phyloP scores from a whole-genome alignment of 2,113 vertebrate species.

The Hypanus sabinus region DNA sequence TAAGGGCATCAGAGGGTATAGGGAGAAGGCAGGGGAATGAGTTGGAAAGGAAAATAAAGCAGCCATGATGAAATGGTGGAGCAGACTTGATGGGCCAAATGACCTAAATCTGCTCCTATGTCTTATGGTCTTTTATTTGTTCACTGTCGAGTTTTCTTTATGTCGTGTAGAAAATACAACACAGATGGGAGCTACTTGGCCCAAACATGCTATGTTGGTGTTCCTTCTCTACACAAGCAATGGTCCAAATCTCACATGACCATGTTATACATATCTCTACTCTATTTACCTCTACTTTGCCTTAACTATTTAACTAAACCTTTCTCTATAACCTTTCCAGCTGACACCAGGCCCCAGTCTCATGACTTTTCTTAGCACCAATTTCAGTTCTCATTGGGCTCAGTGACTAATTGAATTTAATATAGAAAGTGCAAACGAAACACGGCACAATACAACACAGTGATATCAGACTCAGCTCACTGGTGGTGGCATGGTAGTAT shows the following conservation, averaged over 20 bases:
- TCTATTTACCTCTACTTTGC: background rate
- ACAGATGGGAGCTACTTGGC: background rate
- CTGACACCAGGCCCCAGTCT: background rate
- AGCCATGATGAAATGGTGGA: too few species aligned
- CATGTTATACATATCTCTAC: background rate
- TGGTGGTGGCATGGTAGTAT: background rate
- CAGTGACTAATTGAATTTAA: background rate
- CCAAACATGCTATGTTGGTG: background rate
- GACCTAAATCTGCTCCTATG: too few species aligned
- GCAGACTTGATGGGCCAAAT: too few species aligned
- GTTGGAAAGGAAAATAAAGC: too few species aligned
- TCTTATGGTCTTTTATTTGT: background rate
- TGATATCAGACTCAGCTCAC: background rate
- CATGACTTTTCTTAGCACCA: background rate
- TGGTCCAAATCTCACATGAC: background rate
- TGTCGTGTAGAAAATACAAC: background rate
- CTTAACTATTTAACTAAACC: background rate
- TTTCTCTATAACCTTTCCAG: background rate
- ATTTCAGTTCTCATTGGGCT: background rate
- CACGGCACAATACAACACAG: too few species aligned
- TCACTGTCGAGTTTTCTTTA: background rate
- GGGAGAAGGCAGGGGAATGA: too few species aligned
- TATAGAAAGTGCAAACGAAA: background rate
- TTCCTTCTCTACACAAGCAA: background rate
- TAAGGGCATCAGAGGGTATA: too few species aligned